Evolutionary conservation across 2,888 invertebrate species (phyloP).

Genomic region (Quadroppia sp.): DNA sequence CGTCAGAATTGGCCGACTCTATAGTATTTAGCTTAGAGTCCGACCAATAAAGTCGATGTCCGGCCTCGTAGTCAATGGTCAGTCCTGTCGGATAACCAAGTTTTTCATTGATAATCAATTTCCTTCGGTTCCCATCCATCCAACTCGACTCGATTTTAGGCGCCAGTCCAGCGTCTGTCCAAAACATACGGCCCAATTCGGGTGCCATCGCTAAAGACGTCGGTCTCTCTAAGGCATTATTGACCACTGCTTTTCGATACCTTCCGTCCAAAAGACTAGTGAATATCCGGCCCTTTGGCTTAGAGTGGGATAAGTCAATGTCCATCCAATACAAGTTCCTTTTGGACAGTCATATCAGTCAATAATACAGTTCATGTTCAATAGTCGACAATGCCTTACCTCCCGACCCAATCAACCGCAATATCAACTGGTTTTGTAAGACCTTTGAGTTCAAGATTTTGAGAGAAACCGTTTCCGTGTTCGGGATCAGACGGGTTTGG

Average conservation of each 20-base stretch:
- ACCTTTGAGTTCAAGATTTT: constrained; percentile 73
- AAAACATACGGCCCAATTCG: constrained; percentile 66
- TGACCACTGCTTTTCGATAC: constrained; percentile 74
- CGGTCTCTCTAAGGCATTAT: constrained; percentile 68
- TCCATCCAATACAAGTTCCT: constrained; percentile 92
- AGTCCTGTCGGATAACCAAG: constrained; percentile 83
- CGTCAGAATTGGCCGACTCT: constrained; percentile 78
- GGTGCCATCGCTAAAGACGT: constrained; percentile 79
- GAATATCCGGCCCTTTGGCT: constrained; percentile 65
- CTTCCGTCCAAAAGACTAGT: constrained; percentile 84
- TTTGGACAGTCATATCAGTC: not conserved
- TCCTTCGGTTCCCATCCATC: constrained; percentile 91
- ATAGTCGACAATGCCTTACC: constrained; percentile 53
- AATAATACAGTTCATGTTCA: too few species aligned
- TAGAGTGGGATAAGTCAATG: constrained; percentile 60
- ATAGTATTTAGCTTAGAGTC: constrained; percentile 88
- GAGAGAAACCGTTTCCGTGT: constrained; percentile 77
- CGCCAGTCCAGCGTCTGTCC: constrained; percentile 80
- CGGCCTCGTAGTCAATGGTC: constrained; percentile 79
- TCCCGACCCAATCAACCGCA: constrained; percentile 88
- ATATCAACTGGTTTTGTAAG: constrained; percentile 79
- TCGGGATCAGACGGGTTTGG: constrained; percentile 58
- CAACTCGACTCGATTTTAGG: constrained; percentile 92
- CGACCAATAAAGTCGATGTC: constrained; percentile 88
- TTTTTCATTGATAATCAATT: constrained; percentile 72